phyloP scores from a whole-genome alignment of 1,140 invertebrate species.

The Pygmarrhopalites habei region DNA sequence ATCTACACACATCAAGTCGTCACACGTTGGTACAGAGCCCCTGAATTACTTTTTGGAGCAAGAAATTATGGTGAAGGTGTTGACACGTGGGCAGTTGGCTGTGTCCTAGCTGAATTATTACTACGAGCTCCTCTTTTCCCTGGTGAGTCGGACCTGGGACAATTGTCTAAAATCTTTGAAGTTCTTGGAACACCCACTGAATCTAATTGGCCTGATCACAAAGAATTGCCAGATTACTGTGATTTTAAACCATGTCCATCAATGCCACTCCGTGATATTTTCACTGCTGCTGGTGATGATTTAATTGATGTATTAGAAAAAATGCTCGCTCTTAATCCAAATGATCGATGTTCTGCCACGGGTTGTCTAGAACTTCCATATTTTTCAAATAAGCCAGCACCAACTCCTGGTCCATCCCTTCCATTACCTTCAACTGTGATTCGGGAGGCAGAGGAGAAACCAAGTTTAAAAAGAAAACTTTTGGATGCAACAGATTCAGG shows the following conservation, averaged over 20 bases:
- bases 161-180: constrained; percentile 89
- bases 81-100: constrained; percentile 99
- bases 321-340: constrained; percentile 76
- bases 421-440: constrained; percentile 65
- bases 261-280: constrained; percentile 81
- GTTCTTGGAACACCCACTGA: constrained; percentile 85
- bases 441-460: constrained; percentile 52
- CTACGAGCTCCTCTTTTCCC: constrained; percentile 87
- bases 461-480: constrained; percentile 66
- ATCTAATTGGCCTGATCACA: constrained; percentile 83
- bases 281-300: constrained; percentile 91
- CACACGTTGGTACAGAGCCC: constrained; percentile 85
- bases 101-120: constrained; percentile 92
- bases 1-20: constrained; percentile 98
- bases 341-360: constrained; percentile 71
- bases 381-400: constrained; percentile 82
- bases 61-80: constrained; percentile 88
- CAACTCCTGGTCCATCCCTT: constrained; percentile 68
- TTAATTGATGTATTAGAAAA: constrained; percentile 74
- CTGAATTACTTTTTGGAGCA: constrained; percentile 93
- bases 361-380: constrained; percentile 74
- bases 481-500: constrained; percentile 53
- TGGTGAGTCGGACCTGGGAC: constrained; percentile 94
- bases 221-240: constrained; percentile 80
- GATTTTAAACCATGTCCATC: constrained; percentile 80